phyloP scores from a whole-genome alignment of 1,140 invertebrate genomes.

The Prorops nasuta region DNA sequence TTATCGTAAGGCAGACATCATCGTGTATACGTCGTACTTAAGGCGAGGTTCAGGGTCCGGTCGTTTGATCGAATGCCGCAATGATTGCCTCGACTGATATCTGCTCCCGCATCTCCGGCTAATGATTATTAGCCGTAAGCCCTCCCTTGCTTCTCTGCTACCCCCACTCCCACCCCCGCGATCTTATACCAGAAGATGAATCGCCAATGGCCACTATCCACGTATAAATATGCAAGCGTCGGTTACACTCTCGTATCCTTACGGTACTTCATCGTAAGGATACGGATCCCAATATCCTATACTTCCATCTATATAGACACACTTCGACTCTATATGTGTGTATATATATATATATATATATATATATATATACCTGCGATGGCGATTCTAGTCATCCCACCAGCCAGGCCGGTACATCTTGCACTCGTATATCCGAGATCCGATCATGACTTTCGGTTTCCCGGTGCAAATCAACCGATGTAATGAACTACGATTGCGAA shows the following conservation, averaged over 20 bases:
- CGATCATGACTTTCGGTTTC: slow-evolving; percentile 30
- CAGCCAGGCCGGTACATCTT: slow-evolving; percentile 19
- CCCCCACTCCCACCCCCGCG: slow-evolving; percentile 32
- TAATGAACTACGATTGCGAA: slow-evolving; percentile 27
- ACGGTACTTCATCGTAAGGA: no score
- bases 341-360: no score
- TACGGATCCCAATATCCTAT: no score
- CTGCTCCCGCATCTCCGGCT: slow-evolving; percentile 44
- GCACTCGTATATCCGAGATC: no score
- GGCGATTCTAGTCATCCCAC: slow-evolving; percentile 30
- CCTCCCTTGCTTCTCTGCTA: no score
- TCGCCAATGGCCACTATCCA: background rate
- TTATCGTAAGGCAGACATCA: slow-evolving; percentile 25
- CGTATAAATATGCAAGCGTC: slow-evolving; percentile 14
- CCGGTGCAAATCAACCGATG: slow-evolving; percentile 28
- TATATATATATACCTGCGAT: no score
- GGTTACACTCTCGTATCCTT: slow-evolving; percentile 19
- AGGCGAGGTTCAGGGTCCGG: slow-evolving; percentile 13
- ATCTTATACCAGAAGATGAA: no score
- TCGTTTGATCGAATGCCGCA: slow-evolving; percentile 46
- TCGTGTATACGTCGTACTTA: background rate
- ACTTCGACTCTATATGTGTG: no score
- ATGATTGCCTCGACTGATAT: slow-evolving; percentile 44
- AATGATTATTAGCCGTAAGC: slow-evolving; percentile 46
- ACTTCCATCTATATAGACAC: no score